Conservation (phyloP, 2,888 invertebrate species). For the Leistus spinibarbis region DNA sequence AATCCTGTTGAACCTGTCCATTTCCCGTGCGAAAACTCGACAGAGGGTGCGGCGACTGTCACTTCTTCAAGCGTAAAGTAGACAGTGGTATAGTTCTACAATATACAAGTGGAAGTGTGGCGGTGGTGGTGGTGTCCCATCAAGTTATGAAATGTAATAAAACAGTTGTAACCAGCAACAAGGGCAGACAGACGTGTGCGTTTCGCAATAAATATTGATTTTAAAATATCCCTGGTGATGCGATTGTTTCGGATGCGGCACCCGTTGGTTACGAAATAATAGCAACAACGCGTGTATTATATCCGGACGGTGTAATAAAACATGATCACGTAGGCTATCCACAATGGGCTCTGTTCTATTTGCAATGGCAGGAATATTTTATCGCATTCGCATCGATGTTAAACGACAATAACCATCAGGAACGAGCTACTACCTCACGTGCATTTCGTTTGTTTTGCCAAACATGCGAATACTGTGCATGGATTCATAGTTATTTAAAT, state of each 20-base stretch:
- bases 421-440: background rate
- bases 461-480: background rate
- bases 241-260: slow-evolving; percentile 7
- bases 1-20: too few relatives aligned
- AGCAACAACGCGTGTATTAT: slow-evolving; percentile 28
- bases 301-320: slow-evolving; percentile 31
- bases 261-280: slow-evolving; percentile 22
- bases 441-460: background rate
- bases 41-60: too few relatives aligned
- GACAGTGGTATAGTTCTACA: too few relatives aligned
- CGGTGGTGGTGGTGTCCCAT: too few relatives aligned
- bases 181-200: background rate
- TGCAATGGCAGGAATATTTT: background rate
- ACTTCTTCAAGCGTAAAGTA: too few relatives aligned
- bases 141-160: too few relatives aligned
- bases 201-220: slow-evolving; percentile 31
- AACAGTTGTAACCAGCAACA: background rate
- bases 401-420: background rate
- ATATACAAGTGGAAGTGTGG: too few relatives aligned
- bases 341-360: slow-evolving; percentile 8
- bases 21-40: too few relatives aligned
- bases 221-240: slow-evolving; percentile 15
- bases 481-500: background rate
- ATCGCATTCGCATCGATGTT: background rate
- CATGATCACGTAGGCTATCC: slow-evolving; percentile 17